Conservation (phyloP, 2,888 invertebrate species). For the Petrolisthes cinctipes region DNA sequence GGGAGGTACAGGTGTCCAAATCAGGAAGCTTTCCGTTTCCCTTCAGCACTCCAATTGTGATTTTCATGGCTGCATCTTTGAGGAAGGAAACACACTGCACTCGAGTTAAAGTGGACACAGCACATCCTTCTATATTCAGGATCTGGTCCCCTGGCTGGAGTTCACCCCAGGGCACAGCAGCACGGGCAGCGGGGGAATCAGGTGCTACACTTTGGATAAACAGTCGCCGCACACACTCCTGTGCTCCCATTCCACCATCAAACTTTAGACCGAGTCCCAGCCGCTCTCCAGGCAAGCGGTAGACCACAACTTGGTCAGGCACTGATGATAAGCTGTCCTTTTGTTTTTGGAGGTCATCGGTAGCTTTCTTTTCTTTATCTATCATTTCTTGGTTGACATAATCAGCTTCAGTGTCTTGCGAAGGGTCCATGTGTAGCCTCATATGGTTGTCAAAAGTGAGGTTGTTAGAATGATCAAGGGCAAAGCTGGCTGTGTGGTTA, state of each 20-base stretch:
- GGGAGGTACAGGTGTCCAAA: conserved; percentile 37
- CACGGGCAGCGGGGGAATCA: conserved; percentile 89
- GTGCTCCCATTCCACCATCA: conserved; percentile 87
- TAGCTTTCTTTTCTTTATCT: conserved; percentile 34
- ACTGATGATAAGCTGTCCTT: conserved; percentile 10
- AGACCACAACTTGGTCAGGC: conserved; percentile 81
- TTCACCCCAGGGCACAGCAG: conserved; percentile 84
- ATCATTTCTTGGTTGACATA: conserved; percentile 51
- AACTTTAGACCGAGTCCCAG: conserved; percentile 92
- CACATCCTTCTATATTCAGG: conserved; percentile 84
- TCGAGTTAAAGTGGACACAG: conserved; percentile 84
- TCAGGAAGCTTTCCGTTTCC: conserved; percentile 58
- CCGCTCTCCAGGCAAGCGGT: conserved; percentile 88
- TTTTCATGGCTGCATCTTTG: conserved; percentile 87
- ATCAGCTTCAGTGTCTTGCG: conserved; percentile 6
- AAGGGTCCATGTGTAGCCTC: conserved; percentile 32
- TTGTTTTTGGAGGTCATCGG: not conserved
- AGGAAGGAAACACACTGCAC: conserved; percentile 87
- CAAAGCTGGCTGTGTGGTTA: not conserved
- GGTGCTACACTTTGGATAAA: conserved; percentile 90
- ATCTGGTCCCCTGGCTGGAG: conserved; percentile 91
- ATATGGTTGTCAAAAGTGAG: conserved; percentile 40
- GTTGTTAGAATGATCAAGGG: not conserved
- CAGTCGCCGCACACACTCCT: conserved; percentile 83
- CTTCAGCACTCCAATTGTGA: conserved; percentile 81